Evolutionary conservation across 2,113 vertebrate genomes (phyloP).

Genomic region (Melanerpes aurifrons): DNA sequence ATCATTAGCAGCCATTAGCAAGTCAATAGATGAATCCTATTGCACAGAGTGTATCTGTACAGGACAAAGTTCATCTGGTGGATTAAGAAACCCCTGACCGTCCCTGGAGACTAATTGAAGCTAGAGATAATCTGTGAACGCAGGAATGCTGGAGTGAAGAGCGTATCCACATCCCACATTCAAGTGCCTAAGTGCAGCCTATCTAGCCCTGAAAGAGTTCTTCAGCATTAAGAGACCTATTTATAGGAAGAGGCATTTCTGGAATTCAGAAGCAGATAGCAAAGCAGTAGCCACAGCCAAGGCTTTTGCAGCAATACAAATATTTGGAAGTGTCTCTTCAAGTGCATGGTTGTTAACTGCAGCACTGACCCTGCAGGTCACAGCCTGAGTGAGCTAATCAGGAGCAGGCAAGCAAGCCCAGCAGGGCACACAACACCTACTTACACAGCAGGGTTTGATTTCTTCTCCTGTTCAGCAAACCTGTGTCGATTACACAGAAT

Average conservation of each 20-base stretch:
- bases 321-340: not conserved
- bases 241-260: slow-evolving; percentile 66
- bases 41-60: not conserved
- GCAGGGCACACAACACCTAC: not conserved
- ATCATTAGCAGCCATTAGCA: not conserved
- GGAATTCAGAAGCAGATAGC: slow-evolving; percentile 38
- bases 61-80: not conserved
- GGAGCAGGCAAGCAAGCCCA: not conserved
- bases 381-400: not conserved
- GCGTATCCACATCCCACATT: not conserved
- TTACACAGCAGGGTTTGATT: not conserved
- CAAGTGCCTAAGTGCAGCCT: slow-evolving; percentile 35
- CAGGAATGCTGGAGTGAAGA: slow-evolving; percentile 8
- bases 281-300: not conserved
- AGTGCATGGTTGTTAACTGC: not conserved
- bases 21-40: not conserved
- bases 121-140: slow-evolving; percentile 17
- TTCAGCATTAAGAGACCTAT: slow-evolving; percentile 53
- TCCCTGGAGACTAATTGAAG: not conserved
- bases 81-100: slow-evolving; percentile 10
- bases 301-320: not conserved
- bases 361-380: not conserved
- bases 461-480: not conserved
- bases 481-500: not conserved
- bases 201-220: slow-evolving; percentile 42